These are phyloP conservation scores for Argopecten irradians DNA, from an alignment of 1,140 invertebrate species.

Conservation along the genomic window DNA sequence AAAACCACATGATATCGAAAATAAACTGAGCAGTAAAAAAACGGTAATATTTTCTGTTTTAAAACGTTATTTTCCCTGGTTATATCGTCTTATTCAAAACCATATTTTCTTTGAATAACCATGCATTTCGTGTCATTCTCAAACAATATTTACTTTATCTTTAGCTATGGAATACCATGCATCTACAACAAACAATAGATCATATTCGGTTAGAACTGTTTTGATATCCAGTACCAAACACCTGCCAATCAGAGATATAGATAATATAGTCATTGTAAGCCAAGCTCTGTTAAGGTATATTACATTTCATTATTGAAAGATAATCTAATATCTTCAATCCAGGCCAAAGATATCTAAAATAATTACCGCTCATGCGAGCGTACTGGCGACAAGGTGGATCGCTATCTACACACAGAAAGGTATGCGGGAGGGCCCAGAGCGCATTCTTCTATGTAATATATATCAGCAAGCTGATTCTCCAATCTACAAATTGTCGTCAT, in stretches of 20 bases:
- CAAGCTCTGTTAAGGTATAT: background rate
- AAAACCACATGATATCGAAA: too few relatives aligned
- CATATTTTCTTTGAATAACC: too few relatives aligned
- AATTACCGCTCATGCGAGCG: background rate
- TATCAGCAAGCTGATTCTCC: background rate
- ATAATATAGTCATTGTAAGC: background rate
- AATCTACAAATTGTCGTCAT: background rate
- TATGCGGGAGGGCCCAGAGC: background rate
- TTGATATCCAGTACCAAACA: background rate
- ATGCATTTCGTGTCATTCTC: too few relatives aligned
- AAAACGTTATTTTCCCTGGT: too few relatives aligned
- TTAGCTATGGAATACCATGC: too few relatives aligned
- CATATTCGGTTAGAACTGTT: too few relatives aligned
- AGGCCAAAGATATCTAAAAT: background rate
- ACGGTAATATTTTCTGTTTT: too few relatives aligned
- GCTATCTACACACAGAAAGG: background rate
- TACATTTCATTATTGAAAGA: slow-evolving; percentile 2
- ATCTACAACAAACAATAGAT: too few relatives aligned
- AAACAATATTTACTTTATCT: too few relatives aligned
- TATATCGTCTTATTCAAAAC: too few relatives aligned
- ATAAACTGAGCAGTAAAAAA: too few relatives aligned
- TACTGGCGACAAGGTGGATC: background rate
- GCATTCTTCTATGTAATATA: background rate
- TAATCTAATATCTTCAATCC: background rate
- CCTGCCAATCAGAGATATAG: background rate